Conservation (phyloP, 2,888 invertebrate genomes). For the Nomada lathburiana region DNA sequence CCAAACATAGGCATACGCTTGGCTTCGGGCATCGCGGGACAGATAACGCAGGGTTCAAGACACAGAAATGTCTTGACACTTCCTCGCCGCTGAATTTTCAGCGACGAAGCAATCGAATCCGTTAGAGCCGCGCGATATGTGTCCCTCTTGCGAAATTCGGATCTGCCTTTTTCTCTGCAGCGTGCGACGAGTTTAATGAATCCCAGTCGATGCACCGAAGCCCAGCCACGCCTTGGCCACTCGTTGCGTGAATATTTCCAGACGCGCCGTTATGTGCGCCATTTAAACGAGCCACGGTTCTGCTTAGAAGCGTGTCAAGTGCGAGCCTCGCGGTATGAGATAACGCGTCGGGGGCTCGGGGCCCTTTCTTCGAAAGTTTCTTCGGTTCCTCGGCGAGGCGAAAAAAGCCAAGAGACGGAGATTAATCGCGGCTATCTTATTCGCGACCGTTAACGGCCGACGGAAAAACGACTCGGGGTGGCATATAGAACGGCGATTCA, state of each 20-base stretch:
- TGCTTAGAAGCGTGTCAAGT: slow-evolving; percentile 26
- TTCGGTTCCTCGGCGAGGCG: neutral
- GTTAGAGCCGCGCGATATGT: too few relatives aligned
- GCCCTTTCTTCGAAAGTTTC: neutral
- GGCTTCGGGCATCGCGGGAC: slow-evolving; percentile 25
- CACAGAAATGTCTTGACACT: slow-evolving; percentile 28
- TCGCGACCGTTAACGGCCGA: neutral
- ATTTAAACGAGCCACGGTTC: slow-evolving; percentile 21
- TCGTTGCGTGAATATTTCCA: slow-evolving; percentile 41
- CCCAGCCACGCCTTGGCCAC: slow-evolving; percentile 30
- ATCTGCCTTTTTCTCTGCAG: neutral
- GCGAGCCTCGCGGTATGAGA: neutral
- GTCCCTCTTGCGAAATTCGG: neutral
- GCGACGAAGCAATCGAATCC: slow-evolving; percentile 24
- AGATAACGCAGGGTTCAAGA: slow-evolving; percentile 37
- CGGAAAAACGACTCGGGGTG: neutral
- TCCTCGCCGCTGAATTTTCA: slow-evolving; percentile 20
- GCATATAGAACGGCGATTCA: neutral
- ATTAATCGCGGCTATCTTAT: neutral
- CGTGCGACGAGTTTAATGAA: slow-evolving; percentile 30
- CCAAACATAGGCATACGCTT: slow-evolving; percentile 12
- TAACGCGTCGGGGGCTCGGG: neutral
- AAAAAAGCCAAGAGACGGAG: too few relatives aligned
- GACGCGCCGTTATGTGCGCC: slow-evolving; percentile 29
- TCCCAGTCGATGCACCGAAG: neutral